Evolutionary conservation across 2,113 vertebrate genomes (phyloP).

Genomic region (Tretioscincus oriximinensis): DNA sequence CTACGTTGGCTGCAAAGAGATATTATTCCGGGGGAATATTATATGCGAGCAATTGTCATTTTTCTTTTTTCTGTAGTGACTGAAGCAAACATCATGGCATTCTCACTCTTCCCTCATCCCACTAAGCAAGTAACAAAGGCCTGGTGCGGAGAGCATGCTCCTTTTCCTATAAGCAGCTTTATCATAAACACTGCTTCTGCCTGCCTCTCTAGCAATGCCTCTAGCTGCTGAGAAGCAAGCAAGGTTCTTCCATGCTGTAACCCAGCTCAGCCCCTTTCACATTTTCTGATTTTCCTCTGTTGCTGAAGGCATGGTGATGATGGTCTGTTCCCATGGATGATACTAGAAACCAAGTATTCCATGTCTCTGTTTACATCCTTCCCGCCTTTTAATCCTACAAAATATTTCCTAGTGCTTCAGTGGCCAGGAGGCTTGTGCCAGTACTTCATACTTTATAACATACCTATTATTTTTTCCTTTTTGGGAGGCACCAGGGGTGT

Average conservation of each 20-base stretch:
- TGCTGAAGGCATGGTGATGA: background rate
- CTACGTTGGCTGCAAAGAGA: background rate
- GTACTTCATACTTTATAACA: background rate
- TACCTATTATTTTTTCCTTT: constrained; percentile 46
- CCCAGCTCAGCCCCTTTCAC: background rate
- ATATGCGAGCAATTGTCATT: background rate
- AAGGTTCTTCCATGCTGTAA: background rate
- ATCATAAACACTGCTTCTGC: background rate
- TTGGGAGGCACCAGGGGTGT: constrained; percentile 64
- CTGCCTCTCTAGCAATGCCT: background rate
- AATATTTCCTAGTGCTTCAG: constrained; percentile 7
- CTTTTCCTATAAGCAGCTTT: background rate
- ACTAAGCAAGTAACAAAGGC: background rate
- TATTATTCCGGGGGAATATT: constrained; percentile 8
- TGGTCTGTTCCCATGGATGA: background rate
- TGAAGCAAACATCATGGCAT: background rate
- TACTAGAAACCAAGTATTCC: background rate
- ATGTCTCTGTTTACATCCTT: fast-evolving
- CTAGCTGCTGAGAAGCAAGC: background rate
- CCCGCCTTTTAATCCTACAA: background rate
- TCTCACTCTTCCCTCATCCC: constrained; percentile 1
- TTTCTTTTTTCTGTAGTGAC: fast-evolving
- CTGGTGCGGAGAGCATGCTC: background rate
- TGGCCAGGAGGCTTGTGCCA: background rate
- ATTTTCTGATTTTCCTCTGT: background rate